These are phyloP conservation scores for Ectropis grisescens DNA, from an alignment of 1,140 invertebrate genomes.

Conservation along the genomic window DNA sequence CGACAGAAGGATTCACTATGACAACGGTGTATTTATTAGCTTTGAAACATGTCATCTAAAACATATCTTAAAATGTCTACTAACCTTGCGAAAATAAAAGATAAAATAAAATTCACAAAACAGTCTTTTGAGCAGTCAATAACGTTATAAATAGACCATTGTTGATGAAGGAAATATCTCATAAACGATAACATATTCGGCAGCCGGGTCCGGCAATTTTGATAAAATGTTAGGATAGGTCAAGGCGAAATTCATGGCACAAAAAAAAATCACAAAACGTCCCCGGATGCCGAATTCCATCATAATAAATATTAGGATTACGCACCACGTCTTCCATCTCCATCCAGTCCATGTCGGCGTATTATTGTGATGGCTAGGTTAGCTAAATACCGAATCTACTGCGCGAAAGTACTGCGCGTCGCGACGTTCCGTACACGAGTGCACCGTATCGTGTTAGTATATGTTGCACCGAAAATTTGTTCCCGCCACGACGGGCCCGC, in stretches of 20 bases:
- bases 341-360: constrained; percentile 60
- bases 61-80: background rate
- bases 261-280: constrained; percentile 17
- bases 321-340: constrained; percentile 61
- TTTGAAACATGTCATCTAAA: background rate
- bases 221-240: constrained; percentile 63
- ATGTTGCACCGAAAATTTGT: constrained; percentile 66
- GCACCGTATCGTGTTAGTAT: constrained; percentile 50
- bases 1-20: no score
- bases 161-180: constrained; percentile 15
- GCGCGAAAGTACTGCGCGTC: constrained; percentile 52
- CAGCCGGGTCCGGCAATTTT: constrained; percentile 14
- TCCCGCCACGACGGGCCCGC: constrained; percentile 31
- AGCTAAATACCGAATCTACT: constrained; percentile 34
- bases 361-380: constrained; percentile 27
- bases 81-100: background rate
- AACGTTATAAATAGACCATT: no score
- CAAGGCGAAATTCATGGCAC: constrained; percentile 30
- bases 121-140: no score
- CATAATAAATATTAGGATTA: constrained; percentile 13
- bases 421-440: constrained; percentile 62
- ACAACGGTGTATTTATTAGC: background rate
- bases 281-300: background rate
- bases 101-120: no score
- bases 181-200: constrained; percentile 20